Conservation (phyloP, 2,888 invertebrate species). For the Bombylius major region DNA sequence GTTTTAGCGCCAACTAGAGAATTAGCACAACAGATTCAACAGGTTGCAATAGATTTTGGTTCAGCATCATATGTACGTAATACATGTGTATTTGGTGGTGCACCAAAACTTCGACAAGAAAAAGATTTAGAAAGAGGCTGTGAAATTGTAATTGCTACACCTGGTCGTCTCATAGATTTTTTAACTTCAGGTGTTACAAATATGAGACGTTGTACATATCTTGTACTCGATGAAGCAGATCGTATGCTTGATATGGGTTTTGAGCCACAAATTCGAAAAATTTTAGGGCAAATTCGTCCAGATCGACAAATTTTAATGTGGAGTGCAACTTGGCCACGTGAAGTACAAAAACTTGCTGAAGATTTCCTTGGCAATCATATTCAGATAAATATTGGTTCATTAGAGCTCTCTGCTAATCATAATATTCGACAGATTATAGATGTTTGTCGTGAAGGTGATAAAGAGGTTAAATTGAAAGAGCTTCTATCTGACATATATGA, state of each 20-base stretch:
- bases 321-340: conserved; percentile 99
- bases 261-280: conserved; percentile 90
- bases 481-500: conserved; percentile 44
- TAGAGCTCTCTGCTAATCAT: conserved; percentile 73
- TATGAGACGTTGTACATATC: conserved; percentile 63
- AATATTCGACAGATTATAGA: conserved; percentile 78
- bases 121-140: conserved; percentile 64
- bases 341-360: conserved; percentile 80
- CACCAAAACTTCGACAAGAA: conserved; percentile 66
- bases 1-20: conserved; percentile 71
- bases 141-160: conserved; percentile 81
- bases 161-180: conserved; percentile 77
- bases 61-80: conserved; percentile 62
- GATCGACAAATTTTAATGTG: conserved; percentile 96
- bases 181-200: conserved; percentile 63
- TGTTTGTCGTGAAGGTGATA: conserved; percentile 62
- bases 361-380: conserved; percentile 84
- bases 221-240: conserved; percentile 85
- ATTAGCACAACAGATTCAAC: conserved; percentile 67
- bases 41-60: conserved; percentile 72
- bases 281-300: conserved; percentile 83
- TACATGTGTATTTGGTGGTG: conserved; percentile 85
- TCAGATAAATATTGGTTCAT: conserved; percentile 77
- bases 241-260: conserved; percentile 98
- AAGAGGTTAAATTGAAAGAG: conserved; percentile 40